Percentiles rank a stretch among this genome's conserved stretches.
phyloP scores from a whole-genome alignment of 2,888 invertebrate species.

The Harpalus rubripes region DNA sequence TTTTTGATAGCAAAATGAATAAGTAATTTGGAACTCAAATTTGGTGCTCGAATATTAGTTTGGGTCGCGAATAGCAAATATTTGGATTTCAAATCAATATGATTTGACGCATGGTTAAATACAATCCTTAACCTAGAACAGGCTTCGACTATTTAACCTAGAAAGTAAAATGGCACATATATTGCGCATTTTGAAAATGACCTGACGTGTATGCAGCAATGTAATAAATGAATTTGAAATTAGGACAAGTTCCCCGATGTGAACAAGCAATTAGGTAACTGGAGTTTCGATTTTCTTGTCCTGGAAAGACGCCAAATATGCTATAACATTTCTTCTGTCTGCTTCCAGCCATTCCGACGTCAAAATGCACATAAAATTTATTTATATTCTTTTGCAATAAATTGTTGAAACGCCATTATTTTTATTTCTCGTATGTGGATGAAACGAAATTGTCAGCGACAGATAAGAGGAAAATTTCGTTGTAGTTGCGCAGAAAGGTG shows the following conservation, averaged over 20 bases:
- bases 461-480: slow-evolving; percentile 30
- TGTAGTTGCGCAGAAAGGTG: slow-evolving; percentile 7
- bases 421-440: slow-evolving; percentile 27
- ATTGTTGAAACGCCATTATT: slow-evolving; percentile 43
- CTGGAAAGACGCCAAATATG: neutral
- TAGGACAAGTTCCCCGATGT: neutral
- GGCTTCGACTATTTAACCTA: neutral
- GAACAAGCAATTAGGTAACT: slow-evolving; percentile 5
- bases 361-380: slow-evolving; percentile 34
- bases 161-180: neutral
- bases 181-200: neutral
- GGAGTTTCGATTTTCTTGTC: neutral
- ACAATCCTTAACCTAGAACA: too few species aligned
- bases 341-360: neutral
- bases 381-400: slow-evolving; percentile 34
- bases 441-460: slow-evolving; percentile 29
- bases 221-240: slow-evolving; percentile 4
- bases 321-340: slow-evolving; percentile 11
- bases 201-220: neutral
- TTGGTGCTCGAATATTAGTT: too few species aligned
- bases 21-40: too few species aligned
- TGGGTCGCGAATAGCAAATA: too few species aligned
- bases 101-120: too few species aligned
- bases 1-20: too few species aligned
- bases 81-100: too few species aligned